Conservation (phyloP, 64 coral and sea anemone genomes). For the Montipora capricornis region DNA sequence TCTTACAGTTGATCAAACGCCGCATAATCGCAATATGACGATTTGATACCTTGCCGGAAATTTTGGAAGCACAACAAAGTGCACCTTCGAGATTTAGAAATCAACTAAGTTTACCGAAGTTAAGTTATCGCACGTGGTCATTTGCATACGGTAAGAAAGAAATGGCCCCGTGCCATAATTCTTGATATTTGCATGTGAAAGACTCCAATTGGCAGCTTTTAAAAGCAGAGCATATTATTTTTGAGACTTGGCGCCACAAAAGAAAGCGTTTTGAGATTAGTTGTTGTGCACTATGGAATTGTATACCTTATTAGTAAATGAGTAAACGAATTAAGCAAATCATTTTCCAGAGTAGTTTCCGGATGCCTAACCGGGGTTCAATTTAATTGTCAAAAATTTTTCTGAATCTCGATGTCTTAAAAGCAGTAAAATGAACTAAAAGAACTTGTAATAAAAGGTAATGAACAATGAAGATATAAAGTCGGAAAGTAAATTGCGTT, state of each 20-base stretch:
- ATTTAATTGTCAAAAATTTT: background rate
- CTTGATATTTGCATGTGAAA: conserved; percentile 45
- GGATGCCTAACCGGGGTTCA: too few species aligned
- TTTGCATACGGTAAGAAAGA: conserved; percentile 58
- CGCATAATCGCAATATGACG: background rate
- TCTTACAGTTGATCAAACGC: background rate
- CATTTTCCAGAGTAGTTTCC: background rate
- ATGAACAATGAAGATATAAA: too few species aligned
- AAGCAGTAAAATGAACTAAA: background rate
- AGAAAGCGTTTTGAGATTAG: background rate
- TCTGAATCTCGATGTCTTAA: background rate
- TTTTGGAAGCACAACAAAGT: background rate
- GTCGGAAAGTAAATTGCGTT: too few species aligned
- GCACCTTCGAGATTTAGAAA: conserved; percentile 45
- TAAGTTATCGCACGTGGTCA: conserved; percentile 75
- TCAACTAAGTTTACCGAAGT: conserved; percentile 61
- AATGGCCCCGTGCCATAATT: conserved; percentile 61
- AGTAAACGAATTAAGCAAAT: background rate
- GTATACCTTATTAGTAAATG: background rate
- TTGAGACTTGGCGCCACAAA: background rate
- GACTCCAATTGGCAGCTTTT: conserved; percentile 8
- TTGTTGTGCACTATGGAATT: too few species aligned
- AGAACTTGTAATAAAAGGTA: too few species aligned
- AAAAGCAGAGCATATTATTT: background rate
- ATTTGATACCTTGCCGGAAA: conserved; percentile 28